Evolutionary conservation across 2,888 invertebrate genomes (phyloP).

Genomic region (Heliconius sara): DNA sequence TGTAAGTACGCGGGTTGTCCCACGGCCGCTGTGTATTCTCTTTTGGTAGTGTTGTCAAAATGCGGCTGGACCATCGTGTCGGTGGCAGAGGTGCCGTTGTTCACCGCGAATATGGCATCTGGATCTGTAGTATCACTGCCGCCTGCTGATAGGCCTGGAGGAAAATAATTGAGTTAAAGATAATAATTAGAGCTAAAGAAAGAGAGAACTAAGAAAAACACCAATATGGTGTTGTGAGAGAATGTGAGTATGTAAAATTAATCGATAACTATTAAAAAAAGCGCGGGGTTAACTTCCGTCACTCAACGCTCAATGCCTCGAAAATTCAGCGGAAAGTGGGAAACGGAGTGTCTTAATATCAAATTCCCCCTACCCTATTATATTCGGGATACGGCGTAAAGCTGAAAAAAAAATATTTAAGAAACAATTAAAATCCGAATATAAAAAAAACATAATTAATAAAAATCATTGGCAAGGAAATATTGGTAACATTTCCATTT

Average conservation of each 20-base stretch:
- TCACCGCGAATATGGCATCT: conserved; percentile 57
- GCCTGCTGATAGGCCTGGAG: conserved; percentile 69
- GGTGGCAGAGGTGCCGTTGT: conserved; percentile 54
- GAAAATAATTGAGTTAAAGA: neutral
- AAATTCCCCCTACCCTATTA: too few relatives aligned
- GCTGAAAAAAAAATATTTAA: too few relatives aligned
- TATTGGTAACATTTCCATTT: conserved; percentile 22
- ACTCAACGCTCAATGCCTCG: too few relatives aligned
- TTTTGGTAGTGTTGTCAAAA: conserved; percentile 92
- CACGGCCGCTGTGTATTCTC: conserved; percentile 93
- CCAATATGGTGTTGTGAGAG: too few relatives aligned
- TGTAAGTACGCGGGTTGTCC: conserved; percentile 93
- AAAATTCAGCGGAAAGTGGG: too few relatives aligned
- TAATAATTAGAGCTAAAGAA: too few relatives aligned
- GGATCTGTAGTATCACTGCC: conserved; percentile 59
- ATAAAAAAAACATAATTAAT: neutral
- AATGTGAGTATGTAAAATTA: too few relatives aligned
- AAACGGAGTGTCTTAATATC: too few relatives aligned
- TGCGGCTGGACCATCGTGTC: conserved; percentile 92
- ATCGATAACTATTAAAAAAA: too few relatives aligned
- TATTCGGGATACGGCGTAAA: too few relatives aligned
- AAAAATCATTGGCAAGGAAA: conserved; percentile 21
- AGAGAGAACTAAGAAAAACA: too few relatives aligned
- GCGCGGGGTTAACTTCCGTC: too few relatives aligned
- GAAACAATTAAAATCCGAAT: neutral